These are phyloP conservation scores for Drosophila gaucha DNA, from an alignment of 2,888 invertebrate species.

Conservation along the genomic window DNA sequence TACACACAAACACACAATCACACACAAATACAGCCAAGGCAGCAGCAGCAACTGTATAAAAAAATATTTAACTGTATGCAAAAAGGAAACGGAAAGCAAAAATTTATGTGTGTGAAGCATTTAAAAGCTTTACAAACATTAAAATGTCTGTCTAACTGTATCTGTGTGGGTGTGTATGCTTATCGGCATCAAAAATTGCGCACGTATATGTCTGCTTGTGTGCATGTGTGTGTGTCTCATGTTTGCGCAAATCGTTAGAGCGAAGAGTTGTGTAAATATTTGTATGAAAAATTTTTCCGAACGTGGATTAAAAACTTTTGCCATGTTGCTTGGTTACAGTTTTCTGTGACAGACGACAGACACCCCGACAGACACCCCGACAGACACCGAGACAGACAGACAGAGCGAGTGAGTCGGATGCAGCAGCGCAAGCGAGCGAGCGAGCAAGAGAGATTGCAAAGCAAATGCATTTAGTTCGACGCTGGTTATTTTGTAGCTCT, in stretches of 20 bases:
- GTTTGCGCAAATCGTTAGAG: conserved; percentile 80
- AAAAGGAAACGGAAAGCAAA: conserved; percentile 57
- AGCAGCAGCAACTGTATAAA: conserved; percentile 9
- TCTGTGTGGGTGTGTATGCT: conserved; percentile 30
- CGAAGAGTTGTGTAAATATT: conserved; percentile 81
- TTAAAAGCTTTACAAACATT: conserved; percentile 80
- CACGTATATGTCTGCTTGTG: conserved; percentile 24
- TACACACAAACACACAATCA: conserved; percentile 9
- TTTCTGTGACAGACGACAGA: conserved; percentile 38
- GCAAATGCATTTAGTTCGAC: conserved; percentile 61
- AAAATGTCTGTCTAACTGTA: conserved; percentile 78
- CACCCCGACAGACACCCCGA: conserved; percentile 8
- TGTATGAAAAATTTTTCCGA: conserved; percentile 80
- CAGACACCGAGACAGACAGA: background rate
- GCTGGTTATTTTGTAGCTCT: conserved; percentile 69
- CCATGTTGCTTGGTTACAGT: conserved; percentile 71
- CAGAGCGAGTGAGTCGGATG: conserved; percentile 1
- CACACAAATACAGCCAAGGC: conserved; percentile 7
- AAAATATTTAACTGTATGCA: conserved; percentile 37
- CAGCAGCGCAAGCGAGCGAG: background rate
- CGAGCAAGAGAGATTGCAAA: conserved; percentile 5
- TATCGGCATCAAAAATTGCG: conserved; percentile 62
- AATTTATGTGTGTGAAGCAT: conserved; percentile 72
- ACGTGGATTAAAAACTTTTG: conserved; percentile 79
- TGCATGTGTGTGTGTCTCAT: conserved; percentile 57